Evolutionary conservation across 2,888 invertebrate species (phyloP).

Genomic region (Drosophila pseudotalamancana): DNA sequence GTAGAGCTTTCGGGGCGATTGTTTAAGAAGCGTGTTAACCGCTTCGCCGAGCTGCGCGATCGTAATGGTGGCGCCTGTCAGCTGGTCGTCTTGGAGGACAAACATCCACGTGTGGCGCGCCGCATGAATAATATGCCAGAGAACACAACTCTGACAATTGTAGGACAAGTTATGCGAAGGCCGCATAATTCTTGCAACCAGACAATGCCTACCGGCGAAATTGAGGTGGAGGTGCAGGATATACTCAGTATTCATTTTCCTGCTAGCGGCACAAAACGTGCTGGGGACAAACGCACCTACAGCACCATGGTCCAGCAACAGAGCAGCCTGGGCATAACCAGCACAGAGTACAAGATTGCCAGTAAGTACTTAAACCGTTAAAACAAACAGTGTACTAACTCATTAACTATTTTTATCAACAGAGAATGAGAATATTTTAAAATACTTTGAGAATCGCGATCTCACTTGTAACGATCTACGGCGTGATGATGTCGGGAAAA

Average conservation of each 20-base stretch:
- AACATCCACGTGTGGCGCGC: constrained; percentile 83
- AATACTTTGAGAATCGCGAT: constrained; percentile 84
- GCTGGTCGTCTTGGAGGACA: constrained; percentile 84
- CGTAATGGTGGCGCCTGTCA: constrained; percentile 88
- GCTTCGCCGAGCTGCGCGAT: constrained; percentile 88
- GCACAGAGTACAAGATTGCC: constrained; percentile 84
- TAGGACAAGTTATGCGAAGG: constrained; percentile 82
- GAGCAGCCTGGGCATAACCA: constrained; percentile 81
- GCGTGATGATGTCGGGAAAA: constrained; percentile 80
- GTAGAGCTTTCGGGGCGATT: constrained; percentile 88
- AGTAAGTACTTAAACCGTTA: constrained; percentile 70
- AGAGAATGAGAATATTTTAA: constrained; percentile 83
- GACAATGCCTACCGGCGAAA: constrained; percentile 84
- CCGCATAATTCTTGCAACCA: constrained; percentile 83
- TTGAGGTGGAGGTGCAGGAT: constrained; percentile 84
- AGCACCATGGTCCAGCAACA: constrained; percentile 81
- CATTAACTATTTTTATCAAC: neutral
- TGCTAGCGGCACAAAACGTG: constrained; percentile 65
- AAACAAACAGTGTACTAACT: neutral
- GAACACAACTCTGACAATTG: constrained; percentile 83
- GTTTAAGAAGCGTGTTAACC: constrained; percentile 86
- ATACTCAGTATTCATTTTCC: constrained; percentile 79
- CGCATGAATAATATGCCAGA: constrained; percentile 84
- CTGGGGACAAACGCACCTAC: constrained; percentile 82
- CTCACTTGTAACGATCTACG: constrained; percentile 84